phyloP scores from a whole-genome alignment of 2,888 invertebrate genomes.

The Colostygia pectinataria region DNA sequence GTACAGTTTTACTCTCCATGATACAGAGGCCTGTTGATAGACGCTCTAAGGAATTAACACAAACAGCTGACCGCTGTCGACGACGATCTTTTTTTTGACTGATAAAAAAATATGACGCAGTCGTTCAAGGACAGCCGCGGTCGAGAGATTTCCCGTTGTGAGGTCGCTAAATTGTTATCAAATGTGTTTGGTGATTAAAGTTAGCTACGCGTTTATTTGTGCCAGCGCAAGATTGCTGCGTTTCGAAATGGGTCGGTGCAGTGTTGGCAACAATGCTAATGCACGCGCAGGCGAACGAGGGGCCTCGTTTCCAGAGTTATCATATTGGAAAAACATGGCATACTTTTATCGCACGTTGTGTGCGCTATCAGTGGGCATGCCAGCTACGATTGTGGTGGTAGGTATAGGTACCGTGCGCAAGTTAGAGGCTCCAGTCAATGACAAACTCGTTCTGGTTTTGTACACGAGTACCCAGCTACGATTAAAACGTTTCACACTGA shows the following conservation, averaged over 20 bases:
- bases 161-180: slow-evolving; percentile 52
- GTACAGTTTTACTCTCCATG: slow-evolving; percentile 36
- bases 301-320: slow-evolving; percentile 65
- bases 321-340: slow-evolving; percentile 73
- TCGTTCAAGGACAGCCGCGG: slow-evolving; percentile 77
- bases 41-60: slow-evolving; percentile 72
- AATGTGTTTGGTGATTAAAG: slow-evolving; percentile 39
- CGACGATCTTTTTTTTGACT: slow-evolving; percentile 71
- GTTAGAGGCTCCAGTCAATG: slow-evolving; percentile 40
- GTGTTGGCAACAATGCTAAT: slow-evolving; percentile 35
- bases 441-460: slow-evolving; percentile 33
- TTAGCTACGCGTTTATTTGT: slow-evolving; percentile 25
- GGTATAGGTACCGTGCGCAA: slow-evolving; percentile 30
- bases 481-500: slow-evolving; percentile 21
- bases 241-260: slow-evolving; percentile 27
- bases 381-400: slow-evolving; percentile 36
- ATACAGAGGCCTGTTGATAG: slow-evolving; percentile 69
- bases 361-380: slow-evolving; percentile 64
- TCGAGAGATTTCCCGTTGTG: slow-evolving; percentile 72
- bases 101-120: slow-evolving; percentile 78
- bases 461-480: slow-evolving; percentile 20
- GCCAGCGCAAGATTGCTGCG: slow-evolving; percentile 13
- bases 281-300: slow-evolving; percentile 36
- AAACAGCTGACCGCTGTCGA: slow-evolving; percentile 78
- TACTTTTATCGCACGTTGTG: slow-evolving; percentile 65